These are phyloP conservation scores for Pao palembangensis DNA, from an alignment of 2,113 vertebrate species.

Conservation along the genomic window DNA sequence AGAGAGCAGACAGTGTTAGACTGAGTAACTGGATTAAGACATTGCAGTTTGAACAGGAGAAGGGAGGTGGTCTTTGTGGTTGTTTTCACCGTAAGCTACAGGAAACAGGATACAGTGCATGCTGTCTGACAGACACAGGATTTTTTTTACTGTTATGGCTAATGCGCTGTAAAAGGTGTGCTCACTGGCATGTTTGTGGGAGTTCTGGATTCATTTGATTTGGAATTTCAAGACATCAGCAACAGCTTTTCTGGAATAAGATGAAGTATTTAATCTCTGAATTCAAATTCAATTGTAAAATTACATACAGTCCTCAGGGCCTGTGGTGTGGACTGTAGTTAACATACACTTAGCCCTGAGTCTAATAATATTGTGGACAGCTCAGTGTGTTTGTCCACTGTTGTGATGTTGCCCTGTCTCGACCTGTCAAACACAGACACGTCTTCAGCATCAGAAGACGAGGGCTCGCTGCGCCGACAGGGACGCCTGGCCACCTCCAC, in stretches of 20 bases:
- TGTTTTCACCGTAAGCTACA: conserved; percentile 40
- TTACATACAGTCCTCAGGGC: too few relatives aligned
- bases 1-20: conserved; percentile 40
- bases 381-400: conserved; percentile 14
- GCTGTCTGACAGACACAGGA: background rate
- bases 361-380: too few relatives aligned
- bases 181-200: too few relatives aligned
- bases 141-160: too few relatives aligned
- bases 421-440: conserved; percentile 86
- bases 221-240: too few relatives aligned
- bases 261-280: too few relatives aligned
- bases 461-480: conserved; percentile 89
- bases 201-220: too few relatives aligned
- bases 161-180: too few relatives aligned
- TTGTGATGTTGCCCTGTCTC: conserved; percentile 73
- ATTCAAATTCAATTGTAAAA: too few relatives aligned
- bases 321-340: too few relatives aligned
- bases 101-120: background rate
- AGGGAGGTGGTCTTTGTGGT: conserved; percentile 25
- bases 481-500: conserved; percentile 85
- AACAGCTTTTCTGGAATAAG: too few relatives aligned
- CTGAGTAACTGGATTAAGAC: conserved; percentile 57
- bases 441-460: conserved; percentile 96
- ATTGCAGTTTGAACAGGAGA: conserved; percentile 32
- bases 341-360: too few relatives aligned